Conservation (phyloP, 2,797 vertebrate species). For the Ibycter americanus region DNA sequence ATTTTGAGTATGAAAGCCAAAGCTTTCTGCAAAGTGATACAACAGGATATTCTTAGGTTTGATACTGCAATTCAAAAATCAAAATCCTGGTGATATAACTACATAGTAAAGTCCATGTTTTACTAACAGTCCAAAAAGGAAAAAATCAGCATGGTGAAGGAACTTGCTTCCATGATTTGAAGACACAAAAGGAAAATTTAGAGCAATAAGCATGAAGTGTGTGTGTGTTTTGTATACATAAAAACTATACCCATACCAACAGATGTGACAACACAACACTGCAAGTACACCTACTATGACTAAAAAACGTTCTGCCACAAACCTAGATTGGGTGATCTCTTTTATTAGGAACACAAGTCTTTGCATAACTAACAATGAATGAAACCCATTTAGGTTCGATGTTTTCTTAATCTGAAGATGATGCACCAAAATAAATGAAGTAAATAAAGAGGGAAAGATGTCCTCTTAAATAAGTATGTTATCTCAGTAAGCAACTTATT, state of each 20-base stretch:
- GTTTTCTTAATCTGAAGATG: background rate
- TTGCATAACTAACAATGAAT: background rate
- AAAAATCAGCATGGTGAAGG: background rate
- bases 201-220: background rate
- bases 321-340: background rate
- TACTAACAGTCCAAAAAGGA: background rate
- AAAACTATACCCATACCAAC: background rate
- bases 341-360: background rate
- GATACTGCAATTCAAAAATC: background rate
- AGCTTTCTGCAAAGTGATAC: background rate
- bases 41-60: background rate
- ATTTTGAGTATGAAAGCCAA: background rate
- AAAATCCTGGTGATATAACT: background rate
- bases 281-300: background rate
- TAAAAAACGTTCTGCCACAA: background rate
- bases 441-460: background rate
- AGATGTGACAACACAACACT: background rate
- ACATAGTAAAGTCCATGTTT: background rate
- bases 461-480: background rate
- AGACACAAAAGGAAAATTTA: background rate
- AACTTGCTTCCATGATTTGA: background rate
- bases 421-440: background rate
- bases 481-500: background rate
- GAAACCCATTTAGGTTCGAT: background rate
- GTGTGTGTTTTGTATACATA: background rate